Percentiles rank a stretch among this genome's conserved stretches.
Conservation (phyloP, 2,888 invertebrate species). For the Pristionchus japonicus region DNA sequence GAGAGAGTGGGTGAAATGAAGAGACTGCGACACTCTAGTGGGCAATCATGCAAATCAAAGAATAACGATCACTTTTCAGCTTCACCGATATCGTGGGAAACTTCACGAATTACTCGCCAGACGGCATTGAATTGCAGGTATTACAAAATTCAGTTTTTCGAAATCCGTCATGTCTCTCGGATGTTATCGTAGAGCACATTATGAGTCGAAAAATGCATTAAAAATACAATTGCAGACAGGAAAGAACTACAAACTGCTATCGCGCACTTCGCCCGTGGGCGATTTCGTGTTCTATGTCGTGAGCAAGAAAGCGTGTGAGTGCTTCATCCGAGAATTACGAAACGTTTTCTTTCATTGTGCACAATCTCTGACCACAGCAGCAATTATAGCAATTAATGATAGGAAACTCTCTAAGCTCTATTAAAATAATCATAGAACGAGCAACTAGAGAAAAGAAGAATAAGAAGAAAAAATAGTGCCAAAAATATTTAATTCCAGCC, state of each 20-base stretch:
- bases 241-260: constrained; percentile 8
- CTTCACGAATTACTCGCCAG: neutral
- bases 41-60: too few relatives aligned
- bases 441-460: too few relatives aligned
- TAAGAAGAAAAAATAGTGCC: too few relatives aligned
- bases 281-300: constrained; percentile 18
- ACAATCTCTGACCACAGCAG: too few relatives aligned
- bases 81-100: neutral
- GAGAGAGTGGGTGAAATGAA: too few relatives aligned
- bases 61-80: too few relatives aligned
- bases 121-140: neutral
- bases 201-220: neutral
- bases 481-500: neutral
- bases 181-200: too few relatives aligned
- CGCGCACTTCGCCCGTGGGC: neutral
- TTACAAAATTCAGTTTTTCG: neutral
- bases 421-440: too few relatives aligned
- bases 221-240: neutral
- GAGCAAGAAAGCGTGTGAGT: neutral
- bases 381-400: too few relatives aligned
- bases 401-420: too few relatives aligned
- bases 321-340: neutral
- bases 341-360: too few relatives aligned
- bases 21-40: neutral
- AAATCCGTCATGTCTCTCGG: neutral